Base-by-base conservation (phyloP, 2,113 vertebrate genomes). In the Oreochromis spilurus region DNA sequence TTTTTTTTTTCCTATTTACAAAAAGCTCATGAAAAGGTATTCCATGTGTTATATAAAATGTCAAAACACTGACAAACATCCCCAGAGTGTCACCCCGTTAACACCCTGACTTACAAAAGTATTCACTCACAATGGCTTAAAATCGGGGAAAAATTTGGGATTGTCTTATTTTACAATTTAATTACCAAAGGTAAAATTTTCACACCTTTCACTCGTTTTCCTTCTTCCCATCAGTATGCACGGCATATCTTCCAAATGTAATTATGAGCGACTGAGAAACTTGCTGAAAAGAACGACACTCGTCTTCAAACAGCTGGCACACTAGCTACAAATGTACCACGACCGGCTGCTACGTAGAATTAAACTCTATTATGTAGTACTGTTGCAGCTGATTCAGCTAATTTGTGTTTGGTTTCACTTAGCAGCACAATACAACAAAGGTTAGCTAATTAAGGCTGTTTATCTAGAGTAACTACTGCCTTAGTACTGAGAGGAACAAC, bases 91-190 rank as follows among this genome's bases (percentile, higher is more conserved):
- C 9, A 45, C 21, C 24, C 14, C 1, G 6, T 50, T 12, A 77
- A 29, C 70, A 50, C 9, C 70, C 21, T 11, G 43, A 48, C 67
- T 48, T 10, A 8, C n/a, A 9, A 24, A 7, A 4, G 21, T 26
- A 17, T 75, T 19, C 43, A n/a, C 4, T 77, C 6, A 31, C 24
- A n/a, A 48, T 77, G 70, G 38, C 38, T 24, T 72, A n/a, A 77
- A 11, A 19, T 13, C 60, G 38, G 17, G 9, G 43, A 0, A 31
- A 24, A 0, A 77, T 31, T 29, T 31, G 40, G 1, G 24, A 2
- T 5, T 7, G 26, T 77, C 72, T 77, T 29, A 19, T 50, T 77
- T 77, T 52, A n/a, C 43, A 50, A 2, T 19, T 3, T 31, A 34
- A 52, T 77, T 77, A 77, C 26, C 16, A 52, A 50, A 13, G 72